A percentile compares a stretch with the other conserved stretches of the same genome.
Conservation (phyloP, 2,797 vertebrate genomes). For the Mormyrops boulengeri region DNA sequence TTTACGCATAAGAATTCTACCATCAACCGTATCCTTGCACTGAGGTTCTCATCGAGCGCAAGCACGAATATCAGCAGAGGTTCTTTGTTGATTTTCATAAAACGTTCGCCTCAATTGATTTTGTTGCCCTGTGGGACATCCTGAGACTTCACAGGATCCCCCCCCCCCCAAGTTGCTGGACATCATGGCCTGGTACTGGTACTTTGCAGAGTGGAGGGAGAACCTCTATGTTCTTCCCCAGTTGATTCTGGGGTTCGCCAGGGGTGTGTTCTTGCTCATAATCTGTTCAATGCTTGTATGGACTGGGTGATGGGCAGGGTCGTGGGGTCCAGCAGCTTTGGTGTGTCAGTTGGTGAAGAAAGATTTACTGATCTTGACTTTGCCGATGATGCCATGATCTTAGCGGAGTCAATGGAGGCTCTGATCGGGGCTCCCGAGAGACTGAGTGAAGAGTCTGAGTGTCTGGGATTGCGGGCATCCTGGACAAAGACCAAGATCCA, state of each 20-base stretch:
- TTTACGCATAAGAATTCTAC: too few relatives aligned
- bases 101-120: background rate
- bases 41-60: background rate
- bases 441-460: background rate
- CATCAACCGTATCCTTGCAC: background rate
- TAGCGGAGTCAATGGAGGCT: too few relatives aligned
- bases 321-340: background rate
- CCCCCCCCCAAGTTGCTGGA: too few relatives aligned
- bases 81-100: background rate
- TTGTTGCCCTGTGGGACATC: background rate
- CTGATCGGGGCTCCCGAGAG: too few relatives aligned
- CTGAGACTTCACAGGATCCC: background rate
- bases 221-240: background rate
- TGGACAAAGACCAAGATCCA: too few relatives aligned
- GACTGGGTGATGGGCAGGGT: background rate
- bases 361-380: background rate
- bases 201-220: background rate
- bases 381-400: too few relatives aligned
- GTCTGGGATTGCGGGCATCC: background rate
- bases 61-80: background rate
- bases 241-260: background rate
- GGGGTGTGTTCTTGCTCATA: background rate
- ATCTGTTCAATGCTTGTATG: background rate
- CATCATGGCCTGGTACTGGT: background rate
- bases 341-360: too few relatives aligned